Evolutionary conservation across 2,888 invertebrate genomes (phyloP).

Genomic region (Halocaridina rubra): DNA sequence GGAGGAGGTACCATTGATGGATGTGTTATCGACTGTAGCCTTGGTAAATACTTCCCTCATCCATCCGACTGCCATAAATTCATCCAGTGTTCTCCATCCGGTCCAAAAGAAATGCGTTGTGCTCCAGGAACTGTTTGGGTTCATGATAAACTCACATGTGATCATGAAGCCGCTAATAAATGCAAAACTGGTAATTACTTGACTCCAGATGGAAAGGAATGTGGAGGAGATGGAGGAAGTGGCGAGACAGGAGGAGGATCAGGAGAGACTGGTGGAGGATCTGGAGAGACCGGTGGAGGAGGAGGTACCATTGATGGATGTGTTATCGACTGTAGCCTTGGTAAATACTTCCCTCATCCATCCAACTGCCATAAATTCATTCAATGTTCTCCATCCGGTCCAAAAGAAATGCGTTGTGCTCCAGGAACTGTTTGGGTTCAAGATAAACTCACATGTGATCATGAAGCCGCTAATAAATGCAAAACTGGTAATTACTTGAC

Average conservation of each 20-base stretch:
- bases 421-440: constrained; percentile 38
- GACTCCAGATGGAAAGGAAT: neutral
- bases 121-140: constrained; percentile 15
- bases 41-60: constrained; percentile 51
- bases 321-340: constrained; percentile 13
- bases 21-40: constrained; percentile 27
- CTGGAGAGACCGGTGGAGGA: neutral
- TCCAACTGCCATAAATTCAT: constrained; percentile 56
- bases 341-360: constrained; percentile 41
- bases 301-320: constrained; percentile 10
- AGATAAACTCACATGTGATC: constrained; percentile 22
- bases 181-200: neutral
- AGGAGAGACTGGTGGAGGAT: neutral
- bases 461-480: constrained; percentile 7
- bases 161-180: neutral
- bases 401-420: constrained; percentile 40
- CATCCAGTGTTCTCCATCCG: constrained; percentile 62
- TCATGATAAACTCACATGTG: neutral
- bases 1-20: constrained; percentile 1
- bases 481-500: constrained; percentile 20
- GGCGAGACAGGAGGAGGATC: neutral
- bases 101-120: constrained; percentile 14
- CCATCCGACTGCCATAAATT: constrained; percentile 62
- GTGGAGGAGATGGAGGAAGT: neutral
- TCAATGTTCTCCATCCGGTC: constrained; percentile 47